Evolutionary conservation across 2,888 invertebrate genomes (phyloP), one percentile per base, ranked within the genome.

Genomic region (Ecdyonurus torrentis): DNA sequence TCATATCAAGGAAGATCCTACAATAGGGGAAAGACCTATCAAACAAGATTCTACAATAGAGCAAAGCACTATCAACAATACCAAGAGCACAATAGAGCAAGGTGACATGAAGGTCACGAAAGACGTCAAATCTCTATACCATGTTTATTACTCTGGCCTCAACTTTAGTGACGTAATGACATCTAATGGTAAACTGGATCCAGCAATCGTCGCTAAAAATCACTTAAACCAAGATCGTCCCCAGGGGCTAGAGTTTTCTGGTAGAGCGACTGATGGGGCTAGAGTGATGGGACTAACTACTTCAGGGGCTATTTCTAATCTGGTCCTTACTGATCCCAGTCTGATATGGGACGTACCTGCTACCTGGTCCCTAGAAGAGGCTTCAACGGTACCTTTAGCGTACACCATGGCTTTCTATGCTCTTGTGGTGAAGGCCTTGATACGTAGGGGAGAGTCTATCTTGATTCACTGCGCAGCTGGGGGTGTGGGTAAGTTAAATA

Each of bases 81-180:
- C n/a, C n/a, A n/a, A n/a, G n/a, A n/a, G n/a, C n/a, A n/a, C n/a
- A n/a, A n/a, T n/a, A n/a, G n/a, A n/a, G n/a, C n/a, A n/a, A n/a
- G n/a, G n/a, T n/a, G n/a, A n/a, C n/a, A n/a, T n/a, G n/a, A n/a
- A n/a, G n/a, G n/a, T n/a, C n/a, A n/a, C n/a, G n/a, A n/a, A n/a
- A n/a, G n/a, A n/a, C n/a, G n/a, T n/a, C n/a, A n/a, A n/a, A n/a
- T n/a, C n/a, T n/a, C 63, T 80, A 2, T 76, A 81, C 1, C 71
- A 81, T 73, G 81, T 89, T 0, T 81, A 86, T 69, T 92, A 88
- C 71, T 77, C 91, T 0, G 83, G 93, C 0, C 73, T 97, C 18
- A 98, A 97, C 76, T 97, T 96, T 83, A 85, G 91, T 70, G 97
- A 97, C 73, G 79, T 97, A 0, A 96, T 97, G 97, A 79, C 91